Evolutionary conservation across 2,888 invertebrate genomes (phyloP).

Genomic region (Theodoxus fluviatilis): DNA sequence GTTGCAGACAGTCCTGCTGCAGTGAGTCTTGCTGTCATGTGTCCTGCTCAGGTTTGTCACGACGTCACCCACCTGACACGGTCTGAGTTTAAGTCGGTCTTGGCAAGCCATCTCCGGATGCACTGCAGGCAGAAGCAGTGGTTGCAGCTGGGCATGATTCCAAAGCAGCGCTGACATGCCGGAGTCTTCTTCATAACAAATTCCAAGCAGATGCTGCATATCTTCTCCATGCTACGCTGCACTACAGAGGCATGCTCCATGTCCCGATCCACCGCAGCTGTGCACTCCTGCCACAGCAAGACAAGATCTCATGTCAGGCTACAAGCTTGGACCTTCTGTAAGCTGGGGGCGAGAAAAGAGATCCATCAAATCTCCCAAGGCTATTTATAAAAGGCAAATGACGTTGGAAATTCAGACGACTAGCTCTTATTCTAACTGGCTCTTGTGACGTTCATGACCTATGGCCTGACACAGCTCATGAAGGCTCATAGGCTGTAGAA

Average conservation of each 20-base stretch:
- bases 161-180: slow-evolving; percentile 72
- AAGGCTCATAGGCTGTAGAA: no score
- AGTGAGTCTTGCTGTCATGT: background rate
- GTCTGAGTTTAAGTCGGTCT: slow-evolving; percentile 81
- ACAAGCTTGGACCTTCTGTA: no score
- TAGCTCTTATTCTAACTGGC: no score
- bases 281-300: slow-evolving; percentile 79
- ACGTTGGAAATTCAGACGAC: no score
- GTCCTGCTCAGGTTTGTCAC: background rate
- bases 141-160: slow-evolving; percentile 84
- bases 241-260: slow-evolving; percentile 85
- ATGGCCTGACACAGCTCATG: no score
- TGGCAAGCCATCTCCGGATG: slow-evolving; percentile 82
- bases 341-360: no score
- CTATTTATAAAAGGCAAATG: no score
- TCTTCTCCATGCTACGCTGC: slow-evolving; percentile 79
- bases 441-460: no score
- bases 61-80: slow-evolving; percentile 71
- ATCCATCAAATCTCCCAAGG: no score
- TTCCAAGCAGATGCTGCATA: slow-evolving; percentile 87
- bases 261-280: slow-evolving; percentile 76
- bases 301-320: no score
- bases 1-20: no score
- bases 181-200: slow-evolving; percentile 69
- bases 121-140: slow-evolving; percentile 86